phyloP scores from a whole-genome alignment of 2,113 vertebrate species.

The Oenanthe melanoleuca region DNA sequence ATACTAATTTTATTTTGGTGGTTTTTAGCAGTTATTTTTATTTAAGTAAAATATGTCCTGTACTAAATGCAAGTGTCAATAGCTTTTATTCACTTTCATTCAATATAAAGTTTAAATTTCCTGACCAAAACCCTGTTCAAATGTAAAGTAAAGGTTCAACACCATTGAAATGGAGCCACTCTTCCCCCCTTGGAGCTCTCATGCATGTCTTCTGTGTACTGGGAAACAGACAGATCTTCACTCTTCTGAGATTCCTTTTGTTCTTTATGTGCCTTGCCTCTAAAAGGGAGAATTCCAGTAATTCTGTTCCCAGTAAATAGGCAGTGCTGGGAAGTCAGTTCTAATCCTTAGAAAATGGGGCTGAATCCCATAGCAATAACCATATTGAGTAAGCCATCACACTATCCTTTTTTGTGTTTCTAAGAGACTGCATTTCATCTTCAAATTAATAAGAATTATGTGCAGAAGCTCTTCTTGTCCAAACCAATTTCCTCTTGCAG shows the following conservation, averaged over 20 bases:
- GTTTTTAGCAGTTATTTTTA: background rate
- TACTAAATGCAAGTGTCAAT: background rate
- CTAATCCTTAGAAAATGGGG: constrained; percentile 11
- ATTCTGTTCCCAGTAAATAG: constrained; percentile 14
- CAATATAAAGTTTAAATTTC: background rate
- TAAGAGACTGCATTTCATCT: constrained; percentile 29
- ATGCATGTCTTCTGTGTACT: background rate
- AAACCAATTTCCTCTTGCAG: constrained; percentile 44
- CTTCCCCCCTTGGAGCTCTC: background rate
- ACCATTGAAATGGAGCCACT: background rate
- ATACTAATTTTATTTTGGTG: background rate
- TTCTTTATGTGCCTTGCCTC: background rate
- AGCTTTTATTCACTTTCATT: background rate
- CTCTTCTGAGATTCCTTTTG: background rate
- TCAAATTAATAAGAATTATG: constrained; percentile 64
- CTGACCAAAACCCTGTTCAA: background rate
- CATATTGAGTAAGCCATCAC: constrained; percentile 20
- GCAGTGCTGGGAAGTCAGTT: background rate
- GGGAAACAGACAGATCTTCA: background rate
- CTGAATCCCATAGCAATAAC: background rate
- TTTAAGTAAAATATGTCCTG: background rate
- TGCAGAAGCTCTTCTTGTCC: constrained; percentile 55
- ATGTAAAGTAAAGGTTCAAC: background rate
- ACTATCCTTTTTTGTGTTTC: background rate
- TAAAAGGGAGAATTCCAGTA: background rate